Evolutionary conservation across 2,888 invertebrate genomes (phyloP), one percentile per base, ranked within the genome.

Genomic region (Ornithoptera alexandrae): DNA sequence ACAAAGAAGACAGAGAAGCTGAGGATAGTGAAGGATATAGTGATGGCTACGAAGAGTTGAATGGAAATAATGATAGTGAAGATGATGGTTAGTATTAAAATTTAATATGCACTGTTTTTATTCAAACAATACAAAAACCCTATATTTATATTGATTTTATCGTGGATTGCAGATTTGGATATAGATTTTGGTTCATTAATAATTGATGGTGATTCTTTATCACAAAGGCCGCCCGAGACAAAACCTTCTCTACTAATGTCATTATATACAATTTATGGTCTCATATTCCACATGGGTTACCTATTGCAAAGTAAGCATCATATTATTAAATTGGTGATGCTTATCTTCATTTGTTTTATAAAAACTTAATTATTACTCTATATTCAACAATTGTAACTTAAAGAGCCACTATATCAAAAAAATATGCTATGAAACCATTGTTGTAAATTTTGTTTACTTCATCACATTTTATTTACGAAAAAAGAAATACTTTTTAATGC

Each of bases 21-120:
- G 97, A 96, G 74, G 97, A 96, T 77, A 96, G 95, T 81, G 96
- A 96, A 79, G 94, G 93, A 30, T 96, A 95, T 66, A 97, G 97
- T 74, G 97, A 97, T 79, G 97, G 97, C 74, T 97, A 97, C 79
- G 96, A 94, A 85, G 88, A 90, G 78, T 82, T 92, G 84, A 96
- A 96, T 81, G 96, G 96, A 75, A 96, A 96, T 79, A 96, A 96
- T 77, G 96, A 95, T 73, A 95, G 94, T 75, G 95, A 95, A 73
- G 95, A 95, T 74, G 95, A 95, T 78, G 94, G 93, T 78, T 91
- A 77, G 82, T 80, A 65, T 62, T 65, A 10, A 22, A 56, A 46
- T 12, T 12, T 46, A 46, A 12, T 42, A 50, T 53, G 53, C 36
- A n/a, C 7, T 63, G n/a, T 50, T 65, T 18, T 63, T 30, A n/a